Evolutionary conservation across 2,797 vertebrate genomes (phyloP), one percentile per base, ranked within the genome.

Genomic region (Helostoma temminkii): DNA sequence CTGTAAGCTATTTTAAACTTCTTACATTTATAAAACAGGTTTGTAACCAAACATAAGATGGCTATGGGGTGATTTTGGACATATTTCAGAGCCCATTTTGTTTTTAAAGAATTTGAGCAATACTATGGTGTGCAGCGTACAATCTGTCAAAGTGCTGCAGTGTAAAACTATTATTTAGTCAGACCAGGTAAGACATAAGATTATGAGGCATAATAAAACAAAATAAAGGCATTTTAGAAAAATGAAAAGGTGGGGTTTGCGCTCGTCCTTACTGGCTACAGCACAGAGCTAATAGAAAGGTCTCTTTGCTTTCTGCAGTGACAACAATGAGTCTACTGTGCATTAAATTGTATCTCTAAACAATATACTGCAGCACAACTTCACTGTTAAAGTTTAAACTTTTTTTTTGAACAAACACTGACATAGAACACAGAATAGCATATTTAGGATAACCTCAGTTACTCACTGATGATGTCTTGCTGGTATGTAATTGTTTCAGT

Each of bases 401-500:
- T 22, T 21, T 45, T 32, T 57, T 45, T 47, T 30, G 26, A 39
- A 46, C 24, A 52, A 55, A 26, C 12, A 22, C 25, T 30, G 12
- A 49, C 42, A 57, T 3, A 6, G 4, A 48, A n/a, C n/a, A n/a
- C n/a, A n/a, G n/a, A n/a, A n/a, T n/a, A n/a, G n/a, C n/a, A n/a
- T n/a, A n/a, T n/a, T n/a, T n/a, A 46, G 46, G 32, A 10, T 9
- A 5, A 16, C 24, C 66, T 77, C 69, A 91, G 88, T 8, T 65
- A 64, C 56, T 41, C 74, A 65, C 66, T 26, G 45, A 54, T 30
- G 46, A 37, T 36, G 64, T 56, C 55, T 64, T 32, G 11, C 5
- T 32, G 30, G 6, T 45, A 45, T 19, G 14, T 1, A 16, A 18
- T 60, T 14, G 24, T 53, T 61, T 43, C 47, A n/a, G 26, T 41